Conservation (phyloP, 2,113 vertebrate species). For the Xiphias gladius region DNA sequence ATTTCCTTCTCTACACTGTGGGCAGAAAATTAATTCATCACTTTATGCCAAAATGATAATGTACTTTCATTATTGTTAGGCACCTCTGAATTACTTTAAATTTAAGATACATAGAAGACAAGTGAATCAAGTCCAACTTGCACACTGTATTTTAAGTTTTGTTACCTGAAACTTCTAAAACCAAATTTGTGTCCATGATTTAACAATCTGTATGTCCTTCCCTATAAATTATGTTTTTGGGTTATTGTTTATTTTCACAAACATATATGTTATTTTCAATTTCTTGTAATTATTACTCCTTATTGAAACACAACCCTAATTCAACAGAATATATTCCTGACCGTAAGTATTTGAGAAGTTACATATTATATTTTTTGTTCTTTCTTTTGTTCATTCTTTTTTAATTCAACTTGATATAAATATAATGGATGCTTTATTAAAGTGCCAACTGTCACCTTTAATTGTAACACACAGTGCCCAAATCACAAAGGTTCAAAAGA, state of each 20-base stretch:
- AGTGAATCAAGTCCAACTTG: background rate
- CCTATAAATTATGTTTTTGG: background rate
- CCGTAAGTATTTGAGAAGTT: background rate
- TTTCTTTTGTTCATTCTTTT: background rate
- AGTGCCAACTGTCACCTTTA: background rate
- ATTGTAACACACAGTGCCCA: background rate
- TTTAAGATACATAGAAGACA: background rate
- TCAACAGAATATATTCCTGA: background rate
- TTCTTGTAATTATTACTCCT: background rate
- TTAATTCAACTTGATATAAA: background rate
- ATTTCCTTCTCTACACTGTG: slow-evolving; percentile 20
- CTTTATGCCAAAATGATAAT: background rate
- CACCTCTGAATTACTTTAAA: slow-evolving; percentile 10
- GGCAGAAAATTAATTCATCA: background rate
- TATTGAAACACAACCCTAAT: background rate
- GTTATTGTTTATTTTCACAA: background rate
- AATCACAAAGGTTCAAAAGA: background rate
- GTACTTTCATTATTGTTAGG: slow-evolving; percentile 2
- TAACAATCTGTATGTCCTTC: background rate
- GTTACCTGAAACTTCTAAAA: background rate
- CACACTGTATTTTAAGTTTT: background rate
- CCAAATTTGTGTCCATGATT: background rate
- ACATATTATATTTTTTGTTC: background rate
- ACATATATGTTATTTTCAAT: background rate
- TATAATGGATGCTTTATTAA: background rate